Evolutionary conservation across 2,113 vertebrate genomes (phyloP).

Genomic region (Heterotilapia buettikoferi): DNA sequence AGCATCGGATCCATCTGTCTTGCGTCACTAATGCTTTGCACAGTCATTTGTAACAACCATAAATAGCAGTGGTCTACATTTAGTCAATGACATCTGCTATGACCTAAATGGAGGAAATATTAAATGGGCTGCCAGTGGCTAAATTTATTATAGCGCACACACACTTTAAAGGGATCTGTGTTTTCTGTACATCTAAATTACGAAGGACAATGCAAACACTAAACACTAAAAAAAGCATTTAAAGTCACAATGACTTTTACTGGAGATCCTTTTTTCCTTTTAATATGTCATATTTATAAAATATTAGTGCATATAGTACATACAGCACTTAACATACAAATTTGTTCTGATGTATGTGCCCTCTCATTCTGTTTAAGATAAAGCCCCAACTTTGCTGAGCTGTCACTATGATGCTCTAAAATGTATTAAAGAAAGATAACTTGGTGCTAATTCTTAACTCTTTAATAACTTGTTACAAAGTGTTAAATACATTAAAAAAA

Average conservation of each 20-base stretch:
- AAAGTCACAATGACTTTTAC: neutral
- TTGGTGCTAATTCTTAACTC: neutral
- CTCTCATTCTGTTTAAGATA: neutral
- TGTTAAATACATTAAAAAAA: neutral
- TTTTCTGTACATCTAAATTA: neutral
- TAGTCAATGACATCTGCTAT: constrained; percentile 55
- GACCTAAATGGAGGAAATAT: constrained; percentile 51
- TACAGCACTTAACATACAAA: neutral
- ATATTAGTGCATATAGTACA: neutral
- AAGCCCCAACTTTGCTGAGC: neutral
- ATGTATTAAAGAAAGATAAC: neutral
- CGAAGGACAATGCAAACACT: neutral
- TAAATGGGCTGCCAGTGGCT: constrained; percentile 44
- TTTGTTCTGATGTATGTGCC: neutral
- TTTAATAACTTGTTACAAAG: neutral
- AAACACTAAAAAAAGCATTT: neutral
- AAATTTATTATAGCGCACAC: constrained; percentile 16
- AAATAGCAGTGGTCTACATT: constrained; percentile 64
- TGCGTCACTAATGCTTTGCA: constrained; percentile 39
- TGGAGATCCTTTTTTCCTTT: neutral
- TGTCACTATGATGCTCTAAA: neutral
- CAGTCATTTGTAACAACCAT: constrained; percentile 56
- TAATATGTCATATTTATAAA: neutral
- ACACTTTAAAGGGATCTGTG: neutral
- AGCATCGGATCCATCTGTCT: constrained; percentile 25